Evolutionary conservation across 2,888 invertebrate species (phyloP).

Genomic region (Dryobota labecula): DNA sequence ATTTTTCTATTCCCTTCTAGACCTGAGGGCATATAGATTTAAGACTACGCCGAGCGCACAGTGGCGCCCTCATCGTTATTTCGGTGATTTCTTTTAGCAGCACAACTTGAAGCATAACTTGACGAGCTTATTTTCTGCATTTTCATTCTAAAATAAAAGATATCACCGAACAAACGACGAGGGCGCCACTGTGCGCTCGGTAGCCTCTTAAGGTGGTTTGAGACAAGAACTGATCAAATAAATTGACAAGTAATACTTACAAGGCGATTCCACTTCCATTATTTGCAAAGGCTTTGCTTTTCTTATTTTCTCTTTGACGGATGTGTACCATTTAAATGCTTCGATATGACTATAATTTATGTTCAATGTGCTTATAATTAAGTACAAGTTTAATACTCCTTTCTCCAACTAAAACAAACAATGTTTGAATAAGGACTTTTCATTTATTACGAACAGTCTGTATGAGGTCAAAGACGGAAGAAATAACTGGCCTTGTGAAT

Average conservation of each 20-base stretch:
- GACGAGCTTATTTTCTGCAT: too few relatives aligned
- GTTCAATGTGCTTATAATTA: constrained; percentile 93
- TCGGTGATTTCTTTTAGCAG: too few relatives aligned
- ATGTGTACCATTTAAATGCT: constrained; percentile 80
- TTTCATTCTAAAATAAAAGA: too few relatives aligned
- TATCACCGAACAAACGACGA: too few relatives aligned
- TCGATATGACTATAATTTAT: constrained; percentile 90
- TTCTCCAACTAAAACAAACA: constrained; percentile 88
- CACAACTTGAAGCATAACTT: too few relatives aligned
- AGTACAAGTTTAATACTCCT: constrained; percentile 92
- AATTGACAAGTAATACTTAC: constrained; percentile 64
- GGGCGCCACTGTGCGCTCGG: too few relatives aligned
- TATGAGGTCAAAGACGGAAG: background rate
- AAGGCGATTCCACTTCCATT: constrained; percentile 59
- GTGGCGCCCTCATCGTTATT: too few relatives aligned
- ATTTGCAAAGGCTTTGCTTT: constrained; percentile 73
- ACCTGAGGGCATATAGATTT: too few relatives aligned
- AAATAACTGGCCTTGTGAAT: background rate
- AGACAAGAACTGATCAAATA: background rate
- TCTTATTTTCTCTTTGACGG: constrained; percentile 71
- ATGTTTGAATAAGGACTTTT: background rate
- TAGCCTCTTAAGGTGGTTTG: too few relatives aligned
- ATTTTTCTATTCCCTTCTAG: too few relatives aligned
- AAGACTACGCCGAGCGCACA: too few relatives aligned
- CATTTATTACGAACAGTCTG: background rate